Evolutionary conservation across 1,140 invertebrate genomes (phyloP).

Genomic region (Macrobrachium nipponense): DNA sequence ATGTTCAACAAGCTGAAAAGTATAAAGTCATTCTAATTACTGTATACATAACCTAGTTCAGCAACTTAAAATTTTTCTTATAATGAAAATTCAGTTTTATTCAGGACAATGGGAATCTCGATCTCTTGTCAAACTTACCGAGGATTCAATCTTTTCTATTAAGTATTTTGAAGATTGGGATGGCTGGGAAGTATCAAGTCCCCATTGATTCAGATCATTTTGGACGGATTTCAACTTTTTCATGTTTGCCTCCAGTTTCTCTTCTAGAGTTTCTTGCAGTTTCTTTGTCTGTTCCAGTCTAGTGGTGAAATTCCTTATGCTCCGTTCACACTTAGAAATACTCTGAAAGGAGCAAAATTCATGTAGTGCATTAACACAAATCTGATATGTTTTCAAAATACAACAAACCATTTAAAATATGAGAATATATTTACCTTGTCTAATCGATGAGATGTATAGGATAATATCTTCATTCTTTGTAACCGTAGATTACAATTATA

Average conservation of each 20-base stretch:
- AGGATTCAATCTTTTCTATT: constrained; percentile 28
- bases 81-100: too few relatives aligned
- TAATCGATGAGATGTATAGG: constrained; percentile 18
- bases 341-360: constrained; percentile 5
- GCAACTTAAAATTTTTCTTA: too few relatives aligned
- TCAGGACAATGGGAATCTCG: too few relatives aligned
- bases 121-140: constrained; percentile 1
- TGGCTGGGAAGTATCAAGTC: neutral
- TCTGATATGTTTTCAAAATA: too few relatives aligned
- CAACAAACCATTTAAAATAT: too few relatives aligned
- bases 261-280: neutral
- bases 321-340: constrained; percentile 38
- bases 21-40: neutral
- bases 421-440: constrained; percentile 18
- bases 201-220: constrained; percentile 8
- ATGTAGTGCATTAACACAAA: neutral
- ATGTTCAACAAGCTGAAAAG: constrained; percentile 2
- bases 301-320: constrained; percentile 1
- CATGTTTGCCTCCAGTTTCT: constrained; percentile 1
- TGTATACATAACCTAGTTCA: too few relatives aligned
- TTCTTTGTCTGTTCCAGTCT: neutral
- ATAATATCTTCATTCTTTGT: constrained; percentile 21
- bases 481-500: constrained; percentile 4
- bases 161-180: constrained; percentile 13
- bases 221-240: neutral